Evolutionary conservation across 2,797 vertebrate species (phyloP).

Genomic region (Sebastiscus albofasciatus): DNA sequence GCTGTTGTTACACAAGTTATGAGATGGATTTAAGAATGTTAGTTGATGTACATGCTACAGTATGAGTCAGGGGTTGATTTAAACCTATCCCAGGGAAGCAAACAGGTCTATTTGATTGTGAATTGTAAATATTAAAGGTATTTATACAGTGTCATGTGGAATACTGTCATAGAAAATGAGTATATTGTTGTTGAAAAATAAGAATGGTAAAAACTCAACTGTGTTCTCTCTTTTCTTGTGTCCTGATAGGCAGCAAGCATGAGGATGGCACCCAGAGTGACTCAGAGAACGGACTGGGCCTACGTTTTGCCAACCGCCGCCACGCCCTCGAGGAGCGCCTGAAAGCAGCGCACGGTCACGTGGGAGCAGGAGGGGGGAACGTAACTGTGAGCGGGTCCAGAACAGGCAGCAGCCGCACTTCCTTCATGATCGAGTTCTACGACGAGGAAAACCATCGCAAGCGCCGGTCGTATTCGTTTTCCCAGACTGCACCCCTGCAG

Average conservation of each 20-base stretch:
- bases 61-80: neutral
- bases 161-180: neutral
- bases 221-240: neutral
- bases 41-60: neutral
- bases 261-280: constrained; percentile 98
- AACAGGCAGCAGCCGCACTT: constrained; percentile 83
- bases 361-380: constrained; percentile 57
- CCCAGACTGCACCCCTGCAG: constrained; percentile 85
- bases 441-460: constrained; percentile 94
- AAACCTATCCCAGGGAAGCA: neutral
- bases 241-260: constrained; percentile 92
- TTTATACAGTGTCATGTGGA: neutral
- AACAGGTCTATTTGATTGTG: neutral
- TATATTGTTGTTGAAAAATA: neutral
- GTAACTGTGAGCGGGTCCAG: constrained; percentile 81
- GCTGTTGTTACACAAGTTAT: constrained; percentile 4
- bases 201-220: neutral
- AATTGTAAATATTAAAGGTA: neutral
- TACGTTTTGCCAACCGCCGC: constrained; percentile 88
- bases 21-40: constrained; percentile 13
- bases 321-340: constrained; percentile 91
- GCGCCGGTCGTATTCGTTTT: constrained; percentile 94
- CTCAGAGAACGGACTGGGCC: constrained; percentile 91
- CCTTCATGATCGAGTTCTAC: constrained; percentile 96
- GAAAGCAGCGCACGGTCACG: constrained; percentile 83